phyloP scores from a whole-genome alignment of 2,888 invertebrate species.

The Ophioninae sp. region DNA sequence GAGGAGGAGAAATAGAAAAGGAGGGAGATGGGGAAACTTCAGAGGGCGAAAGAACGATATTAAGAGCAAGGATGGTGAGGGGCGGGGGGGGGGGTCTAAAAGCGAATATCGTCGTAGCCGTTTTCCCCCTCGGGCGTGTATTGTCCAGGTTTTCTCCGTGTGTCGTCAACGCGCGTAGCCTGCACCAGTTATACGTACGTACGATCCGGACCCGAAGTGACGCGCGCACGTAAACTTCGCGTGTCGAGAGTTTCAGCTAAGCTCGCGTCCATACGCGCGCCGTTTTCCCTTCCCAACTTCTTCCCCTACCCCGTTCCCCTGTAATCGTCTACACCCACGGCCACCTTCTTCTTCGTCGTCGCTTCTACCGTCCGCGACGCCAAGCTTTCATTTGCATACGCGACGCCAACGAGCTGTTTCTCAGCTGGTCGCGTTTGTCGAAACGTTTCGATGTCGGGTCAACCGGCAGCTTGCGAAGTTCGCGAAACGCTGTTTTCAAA shows the following conservation, averaged over 20 bases:
- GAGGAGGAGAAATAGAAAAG: neutral
- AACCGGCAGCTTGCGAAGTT: too few species aligned
- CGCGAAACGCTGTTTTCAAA: too few species aligned
- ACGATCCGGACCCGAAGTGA: slow-evolving; percentile 47
- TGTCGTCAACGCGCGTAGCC: slow-evolving; percentile 11
- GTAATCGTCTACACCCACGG: slow-evolving; percentile 32
- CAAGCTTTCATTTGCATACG: slow-evolving; percentile 34
- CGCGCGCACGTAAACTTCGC: slow-evolving; percentile 58
- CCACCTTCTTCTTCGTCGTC: slow-evolving; percentile 47
- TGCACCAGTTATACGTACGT: too few species aligned
- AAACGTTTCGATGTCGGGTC: neutral
- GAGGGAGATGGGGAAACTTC: neutral
- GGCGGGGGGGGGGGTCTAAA: neutral
- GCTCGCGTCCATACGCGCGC: slow-evolving; percentile 47
- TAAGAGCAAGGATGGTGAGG: slow-evolving; percentile 1
- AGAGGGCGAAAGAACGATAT: slow-evolving; percentile 1
- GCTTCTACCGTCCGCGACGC: slow-evolving; percentile 16
- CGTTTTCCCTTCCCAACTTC: slow-evolving; percentile 17
- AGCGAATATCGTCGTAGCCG: slow-evolving; percentile 3
- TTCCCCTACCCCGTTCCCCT: neutral
- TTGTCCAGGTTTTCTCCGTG: slow-evolving; percentile 24
- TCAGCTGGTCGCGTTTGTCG: neutral
- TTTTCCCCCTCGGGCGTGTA: slow-evolving; percentile 12
- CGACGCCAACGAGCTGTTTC: slow-evolving; percentile 4
- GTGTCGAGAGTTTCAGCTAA: slow-evolving; percentile 45